Percentiles rank a stretch among this genome's conserved stretches.
phyloP scores from a whole-genome alignment of 1,140 invertebrate genomes.

The Octopus bimaculoides region DNA sequence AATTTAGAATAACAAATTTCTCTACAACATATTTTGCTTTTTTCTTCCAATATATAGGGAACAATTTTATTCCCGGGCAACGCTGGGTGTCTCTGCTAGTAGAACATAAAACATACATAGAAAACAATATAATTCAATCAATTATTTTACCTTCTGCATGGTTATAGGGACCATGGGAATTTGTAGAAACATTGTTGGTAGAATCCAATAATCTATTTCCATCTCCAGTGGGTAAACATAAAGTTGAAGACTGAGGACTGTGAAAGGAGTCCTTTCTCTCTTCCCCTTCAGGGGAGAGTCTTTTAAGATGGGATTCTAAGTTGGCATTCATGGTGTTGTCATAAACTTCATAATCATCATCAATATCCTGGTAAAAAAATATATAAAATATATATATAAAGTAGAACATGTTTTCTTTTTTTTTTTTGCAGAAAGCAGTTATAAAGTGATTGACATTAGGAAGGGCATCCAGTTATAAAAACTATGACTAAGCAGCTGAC shows the following conservation, averaged over 20 bases:
- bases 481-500: no score
- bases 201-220: neutral
- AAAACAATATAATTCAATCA: neutral
- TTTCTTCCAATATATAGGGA: no score
- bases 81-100: no score
- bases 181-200: constrained; percentile 7
- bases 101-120: no score
- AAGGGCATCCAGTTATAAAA: no score
- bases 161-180: neutral
- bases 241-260: neutral
- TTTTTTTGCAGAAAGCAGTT: no score
- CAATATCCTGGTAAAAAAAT: constrained; percentile 6
- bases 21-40: no score
- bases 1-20: no score
- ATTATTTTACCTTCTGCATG: neutral
- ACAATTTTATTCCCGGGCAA: no score
- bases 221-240: neutral
- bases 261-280: constrained; percentile 3
- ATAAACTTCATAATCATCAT: neutral
- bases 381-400: neutral
- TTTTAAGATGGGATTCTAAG: neutral
- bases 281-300: constrained; percentile 1
- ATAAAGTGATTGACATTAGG: no score
- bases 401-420: no score
- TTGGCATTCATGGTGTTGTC: neutral